A percentile compares a stretch with the other conserved stretches of the same genome.
Evolutionary conservation across 2,888 invertebrate genomes (phyloP).

Genomic region (Drosophila tanythrix): DNA sequence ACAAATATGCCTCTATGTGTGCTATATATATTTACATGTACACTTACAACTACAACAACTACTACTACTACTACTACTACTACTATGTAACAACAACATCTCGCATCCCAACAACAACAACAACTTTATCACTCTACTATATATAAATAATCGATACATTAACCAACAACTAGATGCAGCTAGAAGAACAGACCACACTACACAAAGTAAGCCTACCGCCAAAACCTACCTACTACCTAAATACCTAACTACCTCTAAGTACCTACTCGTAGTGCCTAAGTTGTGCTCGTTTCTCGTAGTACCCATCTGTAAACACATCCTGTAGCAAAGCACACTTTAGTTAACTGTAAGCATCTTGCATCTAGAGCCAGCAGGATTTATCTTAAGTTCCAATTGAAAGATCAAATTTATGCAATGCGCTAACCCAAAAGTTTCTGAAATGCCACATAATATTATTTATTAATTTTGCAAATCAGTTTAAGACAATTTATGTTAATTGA

Average conservation of each 20-base stretch:
- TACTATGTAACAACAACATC: slow-evolving; percentile 45
- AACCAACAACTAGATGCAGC: slow-evolving; percentile 82
- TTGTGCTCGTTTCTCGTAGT: slow-evolving; percentile 40
- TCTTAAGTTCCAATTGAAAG: not conserved
- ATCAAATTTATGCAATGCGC: not conserved
- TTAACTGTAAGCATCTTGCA: slow-evolving; percentile 29
- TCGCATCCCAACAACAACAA: slow-evolving; percentile 71
- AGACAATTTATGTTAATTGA: not conserved
- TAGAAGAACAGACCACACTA: slow-evolving; percentile 84
- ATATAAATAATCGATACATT: slow-evolving; percentile 68
- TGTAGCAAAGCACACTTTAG: slow-evolving; percentile 15
- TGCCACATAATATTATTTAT: not conserved
- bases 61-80: slow-evolving; percentile 43
- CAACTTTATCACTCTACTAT: slow-evolving; percentile 57
- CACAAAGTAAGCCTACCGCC: slow-evolving; percentile 83
- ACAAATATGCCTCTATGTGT: slow-evolving; percentile 69
- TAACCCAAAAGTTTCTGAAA: slow-evolving; percentile 27
- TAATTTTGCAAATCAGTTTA: not conserved
- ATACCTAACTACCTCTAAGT: slow-evolving; percentile 27
- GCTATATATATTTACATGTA: slow-evolving; percentile 79
- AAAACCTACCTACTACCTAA: slow-evolving; percentile 39
- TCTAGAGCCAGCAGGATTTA: slow-evolving; percentile 45
- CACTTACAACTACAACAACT: slow-evolving; percentile 56
- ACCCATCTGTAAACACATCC: slow-evolving; percentile 17
- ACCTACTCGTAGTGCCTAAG: slow-evolving; percentile 37